Evolutionary conservation across 2,888 invertebrate species (phyloP), one percentile per base, ranked within the genome.

Genomic region (Eupsilia transversa): DNA sequence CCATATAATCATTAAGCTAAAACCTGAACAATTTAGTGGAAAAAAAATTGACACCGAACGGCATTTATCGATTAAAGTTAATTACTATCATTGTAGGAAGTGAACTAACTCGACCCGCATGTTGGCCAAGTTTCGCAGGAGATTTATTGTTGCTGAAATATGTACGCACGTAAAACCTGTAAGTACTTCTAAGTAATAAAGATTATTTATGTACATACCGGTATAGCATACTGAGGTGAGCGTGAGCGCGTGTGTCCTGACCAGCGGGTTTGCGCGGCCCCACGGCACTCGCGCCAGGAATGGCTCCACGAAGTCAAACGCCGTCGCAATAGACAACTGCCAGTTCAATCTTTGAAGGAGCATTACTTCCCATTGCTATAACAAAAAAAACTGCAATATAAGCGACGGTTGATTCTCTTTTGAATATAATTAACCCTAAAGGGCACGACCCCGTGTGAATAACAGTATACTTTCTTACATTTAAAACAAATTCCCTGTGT

Each of bases 301-400:
- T 89, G 98, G 98, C 92, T 98, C 98, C 89, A 98, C 97, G 94
- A 98, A 98, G 94, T 98, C 98, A 93, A 97, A 98, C 14, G 98
- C 98, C 1, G 98, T 98, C 71, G 98, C 97, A 43, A 98, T 97
- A 46, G 97, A 97, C 85, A 98, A 96, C 94, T 98, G 98, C 98
- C 98, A 98, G 91, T 98, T 97, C 83, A 98, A 94, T 91, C 97
- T 97, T 83, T 97, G 97, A 84, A 98, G 96, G 54, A 98, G 97
- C 93, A 98, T 95, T 87, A 98, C 95, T 94, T 98, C 98, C 98
- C 98, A 98, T 93, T 97, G 97, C 98, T 98, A 96, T 83, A 94
- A 95, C 90, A 94, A 94, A 89, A 83, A 74, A 83, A 84, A 86
- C 86, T 65, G 77, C 81, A 75, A 77, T 71, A 60, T 79, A 80